Evolutionary conservation across 1,140 invertebrate genomes (phyloP), one percentile per base, ranked within the genome.

Genomic region (Campoletis sonorensis): DNA sequence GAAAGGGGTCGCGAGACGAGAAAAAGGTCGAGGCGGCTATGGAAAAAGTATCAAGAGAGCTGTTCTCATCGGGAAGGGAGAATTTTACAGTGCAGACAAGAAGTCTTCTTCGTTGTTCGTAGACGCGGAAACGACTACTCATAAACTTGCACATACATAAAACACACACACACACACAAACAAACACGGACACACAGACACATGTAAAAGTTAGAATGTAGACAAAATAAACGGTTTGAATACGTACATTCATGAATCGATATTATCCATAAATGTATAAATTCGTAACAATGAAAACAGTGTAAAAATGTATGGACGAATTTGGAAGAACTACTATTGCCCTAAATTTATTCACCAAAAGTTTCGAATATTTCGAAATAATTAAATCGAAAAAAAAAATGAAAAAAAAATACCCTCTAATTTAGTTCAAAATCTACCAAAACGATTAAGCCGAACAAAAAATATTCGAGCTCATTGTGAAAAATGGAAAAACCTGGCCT

Each of bases 301-400:
- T 54, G 72, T 75, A 26, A 49, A 23, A 37, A 72, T 72, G 15
- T 16, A 72, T 18, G 70, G 5, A 49, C 26, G 45, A 45, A 49
- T 72, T 3, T 72, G n/a, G n/a, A 72, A 49, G 21, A 72, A 49
- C 45, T 72, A n/a, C 13, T 64, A 13, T 13, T 13, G n/a, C n/a
- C n/a, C 1, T 10, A 13, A 45, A 45, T 45, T 45, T 86, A 85
- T 84, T 86, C 88, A 85, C 85, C 85, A 82, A 86, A 89, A 86
- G 13, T 37, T 37, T 40, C 27, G 0, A 21, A 27, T 5, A 33
- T 30, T 30, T 33, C 84, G 84, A n/a, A n/a, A n/a, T n/a, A n/a
- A n/a, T n/a, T n/a, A 51, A 16, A 51, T 51, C 30, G 7, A 33
- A 4, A 33, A 33, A 33, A 33, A 33, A 33, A 33, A 33, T 33